Conservation (phyloP, 2,888 invertebrate species). For the Sycophila texana region DNA sequence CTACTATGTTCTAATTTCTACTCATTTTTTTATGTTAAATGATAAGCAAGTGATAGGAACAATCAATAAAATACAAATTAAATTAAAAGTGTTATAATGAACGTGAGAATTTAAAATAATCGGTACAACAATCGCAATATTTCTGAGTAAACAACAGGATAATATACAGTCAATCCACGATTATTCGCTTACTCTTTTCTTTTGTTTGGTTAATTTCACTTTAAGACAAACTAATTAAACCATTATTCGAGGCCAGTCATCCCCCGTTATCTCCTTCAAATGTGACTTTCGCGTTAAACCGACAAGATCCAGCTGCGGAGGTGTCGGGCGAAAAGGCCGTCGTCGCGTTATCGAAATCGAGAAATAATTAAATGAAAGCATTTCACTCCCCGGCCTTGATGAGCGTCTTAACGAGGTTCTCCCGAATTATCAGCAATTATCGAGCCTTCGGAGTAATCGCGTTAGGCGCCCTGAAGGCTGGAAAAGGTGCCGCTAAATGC, state of each 20-base stretch:
- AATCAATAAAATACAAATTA: too few relatives aligned
- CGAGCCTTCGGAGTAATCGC: slow-evolving; percentile 73
- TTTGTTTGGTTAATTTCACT: background rate
- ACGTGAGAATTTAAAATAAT: too few relatives aligned
- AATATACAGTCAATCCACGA: too few relatives aligned
- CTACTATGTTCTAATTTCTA: too few relatives aligned
- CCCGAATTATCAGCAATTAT: slow-evolving; percentile 75
- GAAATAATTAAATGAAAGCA: slow-evolving; percentile 74
- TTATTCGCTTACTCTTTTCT: background rate
- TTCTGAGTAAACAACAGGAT: too few relatives aligned
- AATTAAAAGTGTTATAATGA: too few relatives aligned
- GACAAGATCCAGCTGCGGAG: slow-evolving; percentile 37
- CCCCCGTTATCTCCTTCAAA: background rate
- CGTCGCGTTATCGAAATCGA: slow-evolving; percentile 73
- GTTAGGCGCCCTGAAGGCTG: slow-evolving; percentile 70
- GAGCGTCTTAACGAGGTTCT: slow-evolving; percentile 75
- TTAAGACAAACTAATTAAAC: slow-evolving; percentile 3
- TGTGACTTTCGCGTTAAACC: slow-evolving; percentile 12
- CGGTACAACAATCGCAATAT: too few relatives aligned
- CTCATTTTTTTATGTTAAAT: too few relatives aligned
- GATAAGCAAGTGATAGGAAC: too few relatives aligned
- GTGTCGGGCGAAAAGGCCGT: slow-evolving; percentile 51
- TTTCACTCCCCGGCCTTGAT: slow-evolving; percentile 71
- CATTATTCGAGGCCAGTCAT: too few relatives aligned
- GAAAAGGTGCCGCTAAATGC: slow-evolving; percentile 72